Conservation (phyloP, 2,797 vertebrate species). For the Aphelocoma californica region DNA sequence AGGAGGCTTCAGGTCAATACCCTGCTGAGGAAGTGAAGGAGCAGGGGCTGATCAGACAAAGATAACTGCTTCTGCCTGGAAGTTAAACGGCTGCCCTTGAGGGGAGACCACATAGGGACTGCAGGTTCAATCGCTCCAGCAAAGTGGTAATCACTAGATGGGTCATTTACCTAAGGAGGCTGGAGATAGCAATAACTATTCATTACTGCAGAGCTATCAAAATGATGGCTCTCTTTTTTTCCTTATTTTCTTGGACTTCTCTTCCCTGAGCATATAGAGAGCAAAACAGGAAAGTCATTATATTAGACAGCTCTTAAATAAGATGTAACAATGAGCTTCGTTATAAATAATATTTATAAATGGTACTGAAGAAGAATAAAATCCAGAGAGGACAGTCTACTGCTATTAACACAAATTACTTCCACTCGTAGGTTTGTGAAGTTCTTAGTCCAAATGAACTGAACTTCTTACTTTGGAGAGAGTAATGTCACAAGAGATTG, state of each 20-base stretch:
- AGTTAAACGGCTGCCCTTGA: background rate
- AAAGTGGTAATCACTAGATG: background rate
- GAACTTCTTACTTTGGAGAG: background rate
- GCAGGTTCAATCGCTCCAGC: background rate
- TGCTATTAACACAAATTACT: background rate
- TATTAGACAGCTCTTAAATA: slow-evolving; percentile 7
- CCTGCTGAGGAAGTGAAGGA: background rate
- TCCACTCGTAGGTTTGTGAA: background rate
- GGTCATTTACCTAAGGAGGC: slow-evolving; percentile 19
- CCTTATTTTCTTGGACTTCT: background rate
- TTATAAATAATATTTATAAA: background rate
- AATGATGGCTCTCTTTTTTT: background rate
- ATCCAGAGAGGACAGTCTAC: background rate
- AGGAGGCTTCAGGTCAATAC: slow-evolving; percentile 9
- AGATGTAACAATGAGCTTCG: background rate
- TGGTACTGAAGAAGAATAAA: background rate
- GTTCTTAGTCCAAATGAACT: background rate
- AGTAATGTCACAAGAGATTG: background rate
- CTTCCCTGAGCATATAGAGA: background rate
- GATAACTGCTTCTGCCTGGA: background rate
- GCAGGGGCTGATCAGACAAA: background rate
- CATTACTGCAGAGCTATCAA: background rate
- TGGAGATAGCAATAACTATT: background rate
- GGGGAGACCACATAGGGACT: background rate
- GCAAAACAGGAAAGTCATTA: background rate